Evolutionary conservation across 2,797 vertebrate species (phyloP).

Genomic region (Centroberyx gerrardi): DNA sequence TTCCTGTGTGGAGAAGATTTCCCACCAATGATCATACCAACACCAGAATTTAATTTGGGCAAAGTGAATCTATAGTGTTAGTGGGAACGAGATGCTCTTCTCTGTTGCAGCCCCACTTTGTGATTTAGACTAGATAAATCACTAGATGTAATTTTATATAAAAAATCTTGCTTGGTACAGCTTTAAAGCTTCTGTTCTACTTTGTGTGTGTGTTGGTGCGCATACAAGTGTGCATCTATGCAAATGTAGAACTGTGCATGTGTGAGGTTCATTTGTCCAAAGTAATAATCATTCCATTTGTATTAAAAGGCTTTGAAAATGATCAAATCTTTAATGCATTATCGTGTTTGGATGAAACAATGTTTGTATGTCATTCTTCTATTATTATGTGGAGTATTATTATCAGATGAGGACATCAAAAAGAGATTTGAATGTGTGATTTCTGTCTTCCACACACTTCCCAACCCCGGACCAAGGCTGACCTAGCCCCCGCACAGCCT

Average conservation of each 20-base stretch:
- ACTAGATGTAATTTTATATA: not conserved
- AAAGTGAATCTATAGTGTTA: too few relatives aligned
- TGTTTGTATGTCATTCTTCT: constrained; percentile 38
- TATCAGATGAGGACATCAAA: constrained; percentile 64
- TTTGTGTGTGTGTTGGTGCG: constrained; percentile 12
- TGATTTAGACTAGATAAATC: too few relatives aligned
- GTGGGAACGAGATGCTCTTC: too few relatives aligned
- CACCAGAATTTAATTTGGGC: too few relatives aligned
- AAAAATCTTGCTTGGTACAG: not conserved
- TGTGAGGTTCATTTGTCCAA: constrained; percentile 13
- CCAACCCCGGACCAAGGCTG: constrained; percentile 21
- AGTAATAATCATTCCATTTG: constrained; percentile 46
- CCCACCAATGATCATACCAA: too few relatives aligned
- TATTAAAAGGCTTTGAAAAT: constrained; percentile 36
- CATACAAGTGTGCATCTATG: not conserved
- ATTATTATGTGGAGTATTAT: constrained; percentile 52
- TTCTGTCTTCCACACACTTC: constrained; percentile 29
- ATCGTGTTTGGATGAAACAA: constrained; percentile 28
- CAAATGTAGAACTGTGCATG: constrained; percentile 6
- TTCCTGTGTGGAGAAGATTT: too few relatives aligned
- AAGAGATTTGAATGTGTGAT: constrained; percentile 51
- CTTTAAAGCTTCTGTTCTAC: too few relatives aligned
- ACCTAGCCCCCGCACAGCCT: constrained; percentile 32
- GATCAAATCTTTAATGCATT: constrained; percentile 34
- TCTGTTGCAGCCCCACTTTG: too few relatives aligned